Conservation (phyloP, 37 sponge, comb jelly and placozoan species). For the Lycopodina hypogea region DNA sequence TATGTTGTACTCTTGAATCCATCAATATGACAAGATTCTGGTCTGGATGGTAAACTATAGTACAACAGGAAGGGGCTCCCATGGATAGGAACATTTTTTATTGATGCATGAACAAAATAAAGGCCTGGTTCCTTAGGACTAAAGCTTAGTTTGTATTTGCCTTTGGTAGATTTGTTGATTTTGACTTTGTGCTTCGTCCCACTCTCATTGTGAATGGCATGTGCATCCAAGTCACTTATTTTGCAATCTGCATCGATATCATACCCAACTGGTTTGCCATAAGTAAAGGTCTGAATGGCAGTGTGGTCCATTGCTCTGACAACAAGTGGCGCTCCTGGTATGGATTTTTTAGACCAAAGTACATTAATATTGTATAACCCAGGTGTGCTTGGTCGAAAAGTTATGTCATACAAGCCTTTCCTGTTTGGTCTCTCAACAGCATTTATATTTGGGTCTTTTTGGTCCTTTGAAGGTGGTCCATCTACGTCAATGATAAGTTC, state of each 20-base stretch:
- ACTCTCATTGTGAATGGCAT: conserved; percentile 48
- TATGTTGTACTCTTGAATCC: conserved; percentile 12
- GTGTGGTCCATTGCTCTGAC: conserved; percentile 28
- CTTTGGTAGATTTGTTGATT: conserved; percentile 18
- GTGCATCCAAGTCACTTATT: conserved; percentile 36
- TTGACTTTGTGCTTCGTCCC: conserved; percentile 38
- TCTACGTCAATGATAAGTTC: conserved; percentile 45
- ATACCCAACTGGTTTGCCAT: conserved; percentile 29
- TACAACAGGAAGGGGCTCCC: conserved; percentile 50
- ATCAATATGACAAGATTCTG: conserved; percentile 13
- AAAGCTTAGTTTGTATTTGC: conserved; percentile 32
- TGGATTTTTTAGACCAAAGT: conserved; percentile 23
- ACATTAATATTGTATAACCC: conserved; percentile 46
- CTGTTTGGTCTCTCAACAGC: neutral
- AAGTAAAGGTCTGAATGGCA: conserved; percentile 11
- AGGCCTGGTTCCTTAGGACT: conserved; percentile 36
- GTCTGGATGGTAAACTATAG: conserved; percentile 25
- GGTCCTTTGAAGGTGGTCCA: conserved; percentile 5
- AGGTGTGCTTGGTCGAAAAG: conserved; percentile 43
- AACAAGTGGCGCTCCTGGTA: conserved; percentile 45
- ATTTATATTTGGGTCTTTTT: conserved; percentile 4
- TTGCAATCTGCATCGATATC: conserved; percentile 45
- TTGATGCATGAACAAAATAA: conserved; percentile 28
- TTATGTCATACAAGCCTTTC: conserved; percentile 27
- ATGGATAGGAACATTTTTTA: conserved; percentile 26